Evolutionary conservation across 2,797 vertebrate species (phyloP), one percentile per base, ranked within the genome.

Genomic region (Acipenser ruthenus): DNA sequence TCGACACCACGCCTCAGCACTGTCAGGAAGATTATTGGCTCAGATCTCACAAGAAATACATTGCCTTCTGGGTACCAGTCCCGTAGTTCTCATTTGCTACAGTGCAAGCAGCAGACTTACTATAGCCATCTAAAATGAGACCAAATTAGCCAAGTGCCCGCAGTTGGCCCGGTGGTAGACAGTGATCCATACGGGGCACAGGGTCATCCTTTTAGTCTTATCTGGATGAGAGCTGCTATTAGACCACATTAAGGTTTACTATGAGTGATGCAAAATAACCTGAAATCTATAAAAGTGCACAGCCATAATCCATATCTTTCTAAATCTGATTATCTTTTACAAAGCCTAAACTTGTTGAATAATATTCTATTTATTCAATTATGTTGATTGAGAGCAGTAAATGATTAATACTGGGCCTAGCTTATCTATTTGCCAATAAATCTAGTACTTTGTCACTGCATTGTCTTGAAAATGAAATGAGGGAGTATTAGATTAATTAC

Each of bases 131-230:
- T n/a, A 11, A 58, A n/a, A 11, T n/a, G 55, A 58, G 15, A 58
- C 55, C 55, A 58, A 37, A 58, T 58, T 58, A 58, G 55, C 55
- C 55, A n/a, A n/a, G 55, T 58, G 55, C 55, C 55, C 15, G n/a
- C 12, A 7, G 55, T 58, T 58, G 13, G 10, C 55, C 10, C 15
- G 10, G 11, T 58, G 55, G 55, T 58, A 13, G 55, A 2, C 55
- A 58, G 55, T 58, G 55, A 58, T 13, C 12, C 10, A 11, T 7
- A 58, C 6, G 1, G 12, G 37, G 55, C 55, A 58, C n/a, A 58
- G 12, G 55, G 55, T 58, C 55, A 58, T 6, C 55, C 13, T 10
- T 58, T 11, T 11, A 11, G 55, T 7, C 10, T 58, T 58, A 58
- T n/a, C 37, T 37, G 37, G 37, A 37, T 37, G 37, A 37, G 3